Base-by-base conservation (phyloP, 1,140 invertebrate species). In the Drusus annulatus region DNA sequence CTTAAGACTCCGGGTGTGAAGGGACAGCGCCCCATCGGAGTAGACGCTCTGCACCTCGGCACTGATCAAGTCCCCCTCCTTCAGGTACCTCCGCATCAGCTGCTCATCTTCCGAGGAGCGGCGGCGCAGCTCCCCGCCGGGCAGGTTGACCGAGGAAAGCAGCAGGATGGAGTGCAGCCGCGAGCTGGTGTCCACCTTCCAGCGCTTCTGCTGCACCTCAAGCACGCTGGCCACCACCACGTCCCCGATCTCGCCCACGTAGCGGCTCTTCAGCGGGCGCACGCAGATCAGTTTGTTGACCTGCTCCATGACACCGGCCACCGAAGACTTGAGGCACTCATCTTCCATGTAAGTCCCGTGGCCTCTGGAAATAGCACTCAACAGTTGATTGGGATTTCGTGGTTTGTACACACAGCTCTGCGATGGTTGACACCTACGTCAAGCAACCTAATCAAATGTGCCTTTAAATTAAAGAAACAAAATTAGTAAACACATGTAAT, bases 61-160 rank as follows among this genome's bases (percentile, higher is more conserved):
- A 89, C 97, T 98, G 51, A 99, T 97, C 0, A 99, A 89, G 90
- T 99, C 98, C 23, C 98, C 98, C 90, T 99, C 98, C 87, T 96
- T 94, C 16, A 99, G 88, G 90, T 98, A 98, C 58, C 95, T 93
- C 75, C 98, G 91, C 98, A 99, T 99, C 90, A 96, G 96, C 86
- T 98, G 94, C 88, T 99, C 98, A 92, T 99, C 98, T 91, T 99
- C 98, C 4, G 94, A 94, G 13, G 96, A 98, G 88, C 98, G 92
- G 83, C 98, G 90, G 84, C 98, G 93, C 93, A 98, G 90, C 92
- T 99, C 97, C 85, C 98, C 98, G 52, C 98, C 98, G 58, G 98
- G 98, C 83, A 99, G 91, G 92, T 99, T 99, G 5, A 99, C 97
- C 69, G 96, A 97, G 0, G 97, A 97, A 23, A 99, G 88, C 74